Evolutionary conservation across 2,113 vertebrate species (phyloP).

Genomic region (Vimba vimba): DNA sequence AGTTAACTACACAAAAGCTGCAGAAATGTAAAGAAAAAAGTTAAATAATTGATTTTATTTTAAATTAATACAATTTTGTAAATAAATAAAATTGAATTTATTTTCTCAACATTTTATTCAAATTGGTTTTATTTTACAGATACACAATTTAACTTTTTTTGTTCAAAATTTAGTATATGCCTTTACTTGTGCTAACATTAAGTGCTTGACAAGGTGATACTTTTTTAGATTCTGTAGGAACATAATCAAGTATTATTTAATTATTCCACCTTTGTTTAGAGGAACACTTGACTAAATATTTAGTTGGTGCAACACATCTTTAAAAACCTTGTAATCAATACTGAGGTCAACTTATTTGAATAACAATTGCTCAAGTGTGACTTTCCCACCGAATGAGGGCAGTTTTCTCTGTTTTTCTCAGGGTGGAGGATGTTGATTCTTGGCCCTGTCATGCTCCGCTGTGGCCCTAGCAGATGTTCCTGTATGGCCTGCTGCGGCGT

Average conservation of each 20-base stretch:
- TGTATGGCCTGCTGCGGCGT: conserved; percentile 65
- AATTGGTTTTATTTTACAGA: no score
- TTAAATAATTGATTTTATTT: no score
- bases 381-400: conserved; percentile 70
- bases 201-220: neutral
- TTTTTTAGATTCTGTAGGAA: neutral
- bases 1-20: neutral
- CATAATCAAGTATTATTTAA: neutral
- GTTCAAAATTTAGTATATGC: no score
- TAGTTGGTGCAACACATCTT: conserved; percentile 25
- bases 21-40: neutral
- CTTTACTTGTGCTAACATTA: no score
- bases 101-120: no score
- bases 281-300: conserved; percentile 25
- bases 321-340: conserved; percentile 33
- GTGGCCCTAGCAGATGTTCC: conserved; percentile 76
- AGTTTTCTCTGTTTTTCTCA: conserved; percentile 35
- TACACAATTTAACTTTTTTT: no score
- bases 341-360: conserved; percentile 64
- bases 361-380: conserved; percentile 72
- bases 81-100: no score
- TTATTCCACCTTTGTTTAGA: neutral
- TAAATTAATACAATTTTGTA: no score
- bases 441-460: conserved; percentile 49
- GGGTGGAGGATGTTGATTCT: conserved; percentile 68